Percentiles rank a stretch among this genome's conserved stretches.
phyloP scores from a whole-genome alignment of 37 sponge, comb jelly and placozoan genomes.

The Cliona cf. orientalis region DNA sequence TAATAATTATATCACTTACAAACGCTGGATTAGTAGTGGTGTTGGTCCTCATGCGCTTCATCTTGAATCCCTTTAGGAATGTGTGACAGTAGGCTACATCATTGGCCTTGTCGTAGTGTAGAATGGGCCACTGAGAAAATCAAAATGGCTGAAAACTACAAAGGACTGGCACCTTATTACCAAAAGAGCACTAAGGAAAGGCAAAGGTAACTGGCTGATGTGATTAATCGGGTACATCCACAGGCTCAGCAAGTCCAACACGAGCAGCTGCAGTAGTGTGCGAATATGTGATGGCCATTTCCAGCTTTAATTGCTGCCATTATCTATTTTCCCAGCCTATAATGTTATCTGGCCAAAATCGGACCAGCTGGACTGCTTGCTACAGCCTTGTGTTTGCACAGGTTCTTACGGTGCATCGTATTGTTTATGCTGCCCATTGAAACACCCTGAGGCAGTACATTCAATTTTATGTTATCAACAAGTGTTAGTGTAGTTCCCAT shows the following conservation, averaged over 20 bases:
- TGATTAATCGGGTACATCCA: conserved; percentile 10
- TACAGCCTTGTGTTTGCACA: too few relatives aligned
- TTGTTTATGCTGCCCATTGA: too few relatives aligned
- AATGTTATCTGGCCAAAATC: too few relatives aligned
- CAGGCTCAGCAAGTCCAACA: not conserved
- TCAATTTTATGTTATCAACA: too few relatives aligned
- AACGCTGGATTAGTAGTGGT: conserved; percentile 64
- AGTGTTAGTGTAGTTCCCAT: too few relatives aligned
- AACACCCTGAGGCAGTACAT: too few relatives aligned
- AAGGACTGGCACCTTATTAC: conserved; percentile 30
- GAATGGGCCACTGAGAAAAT: conserved; percentile 42
- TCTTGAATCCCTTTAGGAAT: conserved; percentile 23
- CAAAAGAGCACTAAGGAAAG: conserved; percentile 51
- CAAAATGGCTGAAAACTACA: conserved; percentile 40
- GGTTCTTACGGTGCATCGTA: too few relatives aligned
- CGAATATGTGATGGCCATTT: too few relatives aligned
- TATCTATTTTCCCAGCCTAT: too few relatives aligned
- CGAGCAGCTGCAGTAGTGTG: not conserved
- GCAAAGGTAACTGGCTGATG: conserved; percentile 27
- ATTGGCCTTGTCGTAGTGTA: conserved; percentile 55
- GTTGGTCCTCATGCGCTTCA: conserved; percentile 14
- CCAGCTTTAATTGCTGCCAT: too few relatives aligned
- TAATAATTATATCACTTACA: conserved; percentile 55
- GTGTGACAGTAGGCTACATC: conserved; percentile 38
- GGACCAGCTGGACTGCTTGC: too few relatives aligned